Evolutionary conservation across 2,113 vertebrate species (phyloP), one percentile per base, ranked within the genome.

Genomic region (Macroglossus sobrinus): DNA sequence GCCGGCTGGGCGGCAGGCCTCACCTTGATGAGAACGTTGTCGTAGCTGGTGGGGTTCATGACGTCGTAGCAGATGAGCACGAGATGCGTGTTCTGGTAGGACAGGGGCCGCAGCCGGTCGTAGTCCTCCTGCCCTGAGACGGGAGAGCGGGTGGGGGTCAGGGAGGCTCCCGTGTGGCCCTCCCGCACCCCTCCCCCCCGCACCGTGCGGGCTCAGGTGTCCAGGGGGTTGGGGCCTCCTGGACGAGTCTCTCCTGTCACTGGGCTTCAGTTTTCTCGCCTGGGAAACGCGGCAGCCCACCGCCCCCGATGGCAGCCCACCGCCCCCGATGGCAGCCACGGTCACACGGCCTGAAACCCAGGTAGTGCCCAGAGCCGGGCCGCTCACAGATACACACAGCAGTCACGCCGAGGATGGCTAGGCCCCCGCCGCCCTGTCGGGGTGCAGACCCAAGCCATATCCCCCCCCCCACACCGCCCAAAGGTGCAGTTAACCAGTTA

Each of bases 31-130:
- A 98, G 89, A 90, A 99, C 99, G 0, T 99, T 99, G 5, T 99
- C 99, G 7, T 98, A 99, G 96, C 99, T 99, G 40, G 99, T 99
- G 57, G 99, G 99, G 98, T 99, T 99, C 97, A 99, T 99, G 97
- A 99, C 99, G 7, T 99, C 99, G 19, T 99, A 99, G 97, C 99
- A 99, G 85, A 99, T 98, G 66, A 99, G 95, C 84, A 99, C 98
- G 0, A 99, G 98, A 0, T 99, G 98, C 47, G 99, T 99, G 89
- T 99, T 99, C 98, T 99, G 99, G 98, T 99, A 99, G 7, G 99
- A 99, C 19, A 99, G 99, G 0, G 99, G 99, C 30, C 99, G 98
- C 0, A 99, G 98, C 16, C 99, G 98, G 93, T 99, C 99, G 0
- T 99, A 99, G 98, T 99, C 99, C 26, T 99, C 99, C 97, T 99